Base-by-base conservation (phyloP, 2,888 invertebrate species). In the Lymantria monacha region DNA sequence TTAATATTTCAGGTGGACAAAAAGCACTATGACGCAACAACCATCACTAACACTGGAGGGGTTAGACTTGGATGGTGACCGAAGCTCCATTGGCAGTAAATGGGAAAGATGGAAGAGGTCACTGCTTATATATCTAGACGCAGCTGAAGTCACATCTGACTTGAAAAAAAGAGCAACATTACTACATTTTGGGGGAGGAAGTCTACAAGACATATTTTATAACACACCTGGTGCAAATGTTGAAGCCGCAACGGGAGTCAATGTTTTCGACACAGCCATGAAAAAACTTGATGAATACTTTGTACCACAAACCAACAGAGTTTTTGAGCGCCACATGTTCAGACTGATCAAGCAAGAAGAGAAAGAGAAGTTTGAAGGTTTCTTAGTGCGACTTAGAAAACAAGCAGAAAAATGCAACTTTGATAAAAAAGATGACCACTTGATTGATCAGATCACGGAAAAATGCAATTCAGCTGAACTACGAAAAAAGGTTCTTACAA, bases 391-490 rank as follows among this genome's bases (percentile, higher is more conserved):
- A 10, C 22, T 69, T 0, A 44, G 69, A 12, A 13, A 54, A 0
- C 67, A 70, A 57, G 46, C 54, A 1, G 30, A 7, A 1, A 69
- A 68, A 57, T 71, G 68, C 40, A 22, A 66, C 9, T 67, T 68
- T 30, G 30, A 30, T 43, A 36, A 41, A 8, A 14, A 13, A 7
- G 59, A 69, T 0, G 63, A 68, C 1, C 30, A 67, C 8, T 10
- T 68, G 0, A 58, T 70, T 3, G 66, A 66, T 14, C 67, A 68
- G 43, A 54, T 67, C 0, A 44, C 44, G 2, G 65, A 68, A 53
- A 68, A 64, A 43, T 57, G 63, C 30, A 9, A 0, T 0, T 57
- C 55, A 15, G 3, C 30, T 0, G 58, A 66, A 14, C 37, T 64
- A 1, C 30, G 62, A 11, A 68, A 65, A 38, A 63, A 56, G 38